A percentile compares a stretch with the other conserved stretches of the same genome.
phyloP scores from a whole-genome alignment of 2,797 vertebrate genomes.

The Vipera latastei region DNA sequence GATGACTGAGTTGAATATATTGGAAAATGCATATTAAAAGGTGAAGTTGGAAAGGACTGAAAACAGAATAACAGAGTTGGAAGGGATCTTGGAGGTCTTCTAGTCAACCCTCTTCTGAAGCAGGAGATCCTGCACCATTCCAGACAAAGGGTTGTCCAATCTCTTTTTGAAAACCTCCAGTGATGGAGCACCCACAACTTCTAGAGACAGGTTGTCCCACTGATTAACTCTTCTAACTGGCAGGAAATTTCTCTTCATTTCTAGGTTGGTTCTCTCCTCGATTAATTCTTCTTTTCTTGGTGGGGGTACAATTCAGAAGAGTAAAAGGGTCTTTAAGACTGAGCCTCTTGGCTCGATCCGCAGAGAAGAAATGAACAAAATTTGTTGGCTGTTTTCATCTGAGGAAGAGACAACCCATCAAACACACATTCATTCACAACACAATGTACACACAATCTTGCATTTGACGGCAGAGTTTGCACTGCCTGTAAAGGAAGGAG shows the following conservation, averaged over 20 bases:
- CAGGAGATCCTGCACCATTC: background rate
- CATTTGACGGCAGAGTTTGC: conserved; percentile 19
- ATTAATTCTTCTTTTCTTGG: conserved; percentile 1
- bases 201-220: background rate
- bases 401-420: background rate
- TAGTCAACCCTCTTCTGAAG: background rate
- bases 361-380: conserved; percentile 22
- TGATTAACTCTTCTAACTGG: background rate
- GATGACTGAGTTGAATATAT: background rate
- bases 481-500: conserved; percentile 12
- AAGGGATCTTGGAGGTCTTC: no score
- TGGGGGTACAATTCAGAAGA: conserved; percentile 14
- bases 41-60: no score
- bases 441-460: background rate
- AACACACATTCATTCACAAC: conserved; percentile 21
- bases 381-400: conserved; percentile 18
- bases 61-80: no score
- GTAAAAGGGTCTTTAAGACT: conserved; percentile 16
- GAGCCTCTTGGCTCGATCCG: conserved; percentile 11
- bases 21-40: no score
- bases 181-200: background rate
- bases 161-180: background rate
- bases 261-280: background rate
- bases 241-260: background rate
- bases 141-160: background rate